A percentile compares a stretch with the other conserved stretches of the same genome.
Evolutionary conservation across 2,888 invertebrate genomes (phyloP).

Genomic region (Endotricha flammealis): DNA sequence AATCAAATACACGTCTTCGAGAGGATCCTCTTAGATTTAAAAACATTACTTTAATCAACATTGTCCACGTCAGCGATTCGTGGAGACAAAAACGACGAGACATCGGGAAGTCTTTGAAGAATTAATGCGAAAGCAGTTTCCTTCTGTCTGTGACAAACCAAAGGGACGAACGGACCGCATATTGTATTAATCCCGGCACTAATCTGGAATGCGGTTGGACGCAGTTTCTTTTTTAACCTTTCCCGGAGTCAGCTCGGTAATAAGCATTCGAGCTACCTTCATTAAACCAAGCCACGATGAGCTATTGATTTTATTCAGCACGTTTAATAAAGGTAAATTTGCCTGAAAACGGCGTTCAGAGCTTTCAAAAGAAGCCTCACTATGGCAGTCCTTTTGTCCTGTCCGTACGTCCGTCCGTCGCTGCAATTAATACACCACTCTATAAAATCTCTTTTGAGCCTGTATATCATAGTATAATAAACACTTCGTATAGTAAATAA

Average conservation of each 20-base stretch:
- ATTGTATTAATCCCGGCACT: slow-evolving; percentile 36
- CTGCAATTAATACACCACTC: slow-evolving; percentile 43
- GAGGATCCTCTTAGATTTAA: slow-evolving; percentile 5
- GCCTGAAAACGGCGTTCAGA: slow-evolving; percentile 40
- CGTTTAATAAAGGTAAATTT: slow-evolving; percentile 58
- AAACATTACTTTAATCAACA: slow-evolving; percentile 18
- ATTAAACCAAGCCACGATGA: slow-evolving; percentile 49
- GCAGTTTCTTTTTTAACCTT: slow-evolving; percentile 45
- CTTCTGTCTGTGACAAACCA: slow-evolving; percentile 27
- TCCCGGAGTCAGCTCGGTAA: slow-evolving; percentile 50
- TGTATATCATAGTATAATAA: slow-evolving; percentile 30
- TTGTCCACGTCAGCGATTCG: slow-evolving; percentile 18
- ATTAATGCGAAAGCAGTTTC: slow-evolving; percentile 25
- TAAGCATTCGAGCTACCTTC: slow-evolving; percentile 60
- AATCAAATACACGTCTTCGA: background rate
- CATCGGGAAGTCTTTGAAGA: slow-evolving; percentile 31
- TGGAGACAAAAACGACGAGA: slow-evolving; percentile 24
- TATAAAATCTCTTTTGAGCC: slow-evolving; percentile 33
- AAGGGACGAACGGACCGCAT: slow-evolving; percentile 24
- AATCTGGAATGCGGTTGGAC: slow-evolving; percentile 39
- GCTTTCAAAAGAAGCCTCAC: slow-evolving; percentile 49
- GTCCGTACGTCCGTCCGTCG: slow-evolving; percentile 22
- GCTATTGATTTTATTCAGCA: slow-evolving; percentile 64
- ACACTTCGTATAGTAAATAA: too few relatives aligned
- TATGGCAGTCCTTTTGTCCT: slow-evolving; percentile 48